Evolutionary conservation across 2,888 invertebrate genomes (phyloP), one percentile per base, ranked within the genome.

Genomic region (Callinectes sapidus): DNA sequence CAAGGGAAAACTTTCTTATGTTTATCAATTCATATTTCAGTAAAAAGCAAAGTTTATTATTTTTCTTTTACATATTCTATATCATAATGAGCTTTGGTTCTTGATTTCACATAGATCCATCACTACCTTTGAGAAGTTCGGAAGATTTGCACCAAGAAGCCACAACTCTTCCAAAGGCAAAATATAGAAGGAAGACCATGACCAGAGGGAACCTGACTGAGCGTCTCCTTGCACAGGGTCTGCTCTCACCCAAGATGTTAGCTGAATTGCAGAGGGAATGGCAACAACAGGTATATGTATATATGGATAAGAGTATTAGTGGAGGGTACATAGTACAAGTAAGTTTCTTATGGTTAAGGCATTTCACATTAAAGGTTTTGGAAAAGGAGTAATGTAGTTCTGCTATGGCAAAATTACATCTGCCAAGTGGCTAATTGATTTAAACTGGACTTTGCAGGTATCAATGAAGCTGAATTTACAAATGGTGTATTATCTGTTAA

Each of bases 231-330:
- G 97, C 97, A 0, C 97, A 98, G 96, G 98, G 98, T 2, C 96
- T 98, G 14, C 96, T 99, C 91, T 98, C 98, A 10, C 98, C 98
- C 10, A 97, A 97, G 94, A 98, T 98, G 97, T 96, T 99, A 92
- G 97, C 97, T 95, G 97, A 98, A 96, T 96, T 99, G 92, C 97
- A 97, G 95, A 97, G 97, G 95, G 98, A 99, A 96, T 97, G 98
- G 97, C 96, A 90, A 28, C n/a, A 90, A 16, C 87, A 91, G 92
- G 92, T 89, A 71, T 48, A 8, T 48, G 10, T 23, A 61, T n/a
- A n/a, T 23, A 18, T 48, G 48, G 48, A 48, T 6, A 48, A 48
- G 8, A 10, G 0, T 48, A 8, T 48, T 48, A 6, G 0, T 48
- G 48, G 48, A 48, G 48, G 8, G 5, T 48, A 48, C 0, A n/a